phyloP scores from a whole-genome alignment of 2,113 vertebrate species.

The Salvelinus namaycush region DNA sequence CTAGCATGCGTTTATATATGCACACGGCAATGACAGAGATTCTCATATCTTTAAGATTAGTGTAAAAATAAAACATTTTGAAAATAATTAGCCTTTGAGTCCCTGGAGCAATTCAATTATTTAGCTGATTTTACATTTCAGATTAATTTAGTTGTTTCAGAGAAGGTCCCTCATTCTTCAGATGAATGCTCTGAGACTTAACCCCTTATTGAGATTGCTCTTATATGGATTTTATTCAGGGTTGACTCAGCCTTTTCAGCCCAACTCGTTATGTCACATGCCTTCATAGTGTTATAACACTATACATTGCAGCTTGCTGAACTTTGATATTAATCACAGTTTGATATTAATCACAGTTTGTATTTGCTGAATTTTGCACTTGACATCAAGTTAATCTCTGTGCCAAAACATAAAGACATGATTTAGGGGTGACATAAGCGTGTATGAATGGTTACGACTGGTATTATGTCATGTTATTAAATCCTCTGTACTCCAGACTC shows the following conservation, averaged over 20 bases:
- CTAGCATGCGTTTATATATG: background rate
- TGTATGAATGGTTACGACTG: background rate
- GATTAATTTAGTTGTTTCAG: background rate
- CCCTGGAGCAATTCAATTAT: conserved; percentile 18
- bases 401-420: too few species aligned
- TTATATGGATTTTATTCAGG: background rate
- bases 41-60: conserved; percentile 5
- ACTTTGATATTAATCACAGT: too few species aligned
- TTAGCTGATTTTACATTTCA: conserved; percentile 27
- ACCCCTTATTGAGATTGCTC: background rate
- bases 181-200: background rate
- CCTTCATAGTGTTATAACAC: background rate
- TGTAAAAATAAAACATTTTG: background rate
- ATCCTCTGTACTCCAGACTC: conserved; percentile 5
- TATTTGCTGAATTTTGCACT: too few species aligned
- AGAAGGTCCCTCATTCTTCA: background rate
- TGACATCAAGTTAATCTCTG: too few species aligned
- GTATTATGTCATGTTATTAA: background rate
- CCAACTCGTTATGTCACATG: background rate
- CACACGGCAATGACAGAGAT: background rate
- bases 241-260: too few species aligned
- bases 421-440: too few species aligned
- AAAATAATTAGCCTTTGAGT: conserved; percentile 49
- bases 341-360: too few species aligned
- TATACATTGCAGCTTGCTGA: background rate